phyloP scores from a whole-genome alignment of 2,888 invertebrate species.

The Eupithecia subumbrata region DNA sequence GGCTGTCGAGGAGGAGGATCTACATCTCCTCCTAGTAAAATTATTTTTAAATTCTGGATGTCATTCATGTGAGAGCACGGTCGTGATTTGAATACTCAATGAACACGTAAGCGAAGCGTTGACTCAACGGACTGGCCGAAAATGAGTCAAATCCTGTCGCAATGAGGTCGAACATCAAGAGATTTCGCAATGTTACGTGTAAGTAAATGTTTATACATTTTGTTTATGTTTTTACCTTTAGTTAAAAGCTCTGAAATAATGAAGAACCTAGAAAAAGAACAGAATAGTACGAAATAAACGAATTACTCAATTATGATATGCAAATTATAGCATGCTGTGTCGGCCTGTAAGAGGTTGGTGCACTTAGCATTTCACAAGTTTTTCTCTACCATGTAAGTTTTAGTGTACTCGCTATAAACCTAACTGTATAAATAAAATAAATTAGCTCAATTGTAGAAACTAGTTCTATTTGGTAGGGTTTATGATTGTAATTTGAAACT shows the following conservation, averaged over 20 bases:
- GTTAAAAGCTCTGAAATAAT: neutral
- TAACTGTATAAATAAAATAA: too few relatives aligned
- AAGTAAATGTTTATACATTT: neutral
- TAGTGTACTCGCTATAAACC: too few relatives aligned
- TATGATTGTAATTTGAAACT: too few relatives aligned
- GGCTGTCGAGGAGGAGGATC: too few relatives aligned
- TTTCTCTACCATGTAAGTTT: too few relatives aligned
- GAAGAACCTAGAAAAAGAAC: neutral
- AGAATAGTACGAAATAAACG: neutral
- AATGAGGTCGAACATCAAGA: conserved; percentile 25
- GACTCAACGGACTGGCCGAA: conserved; percentile 24
- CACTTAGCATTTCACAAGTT: too few relatives aligned
- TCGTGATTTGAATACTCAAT: conserved; percentile 37
- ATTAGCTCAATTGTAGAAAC: too few relatives aligned
- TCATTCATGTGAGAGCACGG: conserved; percentile 39
- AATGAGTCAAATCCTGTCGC: conserved; percentile 38
- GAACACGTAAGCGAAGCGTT: conserved; percentile 27
- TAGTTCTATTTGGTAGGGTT: too few relatives aligned
- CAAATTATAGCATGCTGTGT: too few relatives aligned
- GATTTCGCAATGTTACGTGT: conserved; percentile 6
- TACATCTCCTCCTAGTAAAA: too few relatives aligned
- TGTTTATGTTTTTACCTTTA: neutral
- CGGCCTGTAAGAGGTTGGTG: too few relatives aligned
- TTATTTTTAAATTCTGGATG: conserved; percentile 45
- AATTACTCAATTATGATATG: too few relatives aligned